A percentile compares a stretch with the other conserved stretches of the same genome.
phyloP scores from a whole-genome alignment of 2,113 vertebrate species.

The Patagioenas fasciata region DNA sequence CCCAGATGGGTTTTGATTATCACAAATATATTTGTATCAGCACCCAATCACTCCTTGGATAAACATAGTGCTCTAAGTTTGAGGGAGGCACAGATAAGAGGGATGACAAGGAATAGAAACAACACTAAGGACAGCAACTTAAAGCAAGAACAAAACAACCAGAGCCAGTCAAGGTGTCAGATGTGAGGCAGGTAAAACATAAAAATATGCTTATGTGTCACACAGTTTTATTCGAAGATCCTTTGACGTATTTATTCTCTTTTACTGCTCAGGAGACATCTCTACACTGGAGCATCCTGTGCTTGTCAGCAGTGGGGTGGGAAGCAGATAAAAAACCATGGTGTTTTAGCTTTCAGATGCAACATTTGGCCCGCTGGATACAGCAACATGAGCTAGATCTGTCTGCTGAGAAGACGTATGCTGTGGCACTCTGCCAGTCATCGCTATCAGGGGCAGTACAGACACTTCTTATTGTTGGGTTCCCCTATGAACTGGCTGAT shows the following conservation, averaged over 20 bases:
- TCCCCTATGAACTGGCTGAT: background rate
- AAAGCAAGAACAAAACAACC: background rate
- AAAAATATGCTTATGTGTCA: background rate
- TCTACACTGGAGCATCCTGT: background rate
- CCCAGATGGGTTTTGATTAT: background rate
- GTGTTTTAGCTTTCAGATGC: background rate
- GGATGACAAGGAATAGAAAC: background rate
- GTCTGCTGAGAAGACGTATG: background rate
- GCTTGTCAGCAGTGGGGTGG: background rate
- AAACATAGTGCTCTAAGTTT: background rate
- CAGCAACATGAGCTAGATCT: background rate
- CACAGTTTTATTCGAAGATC: background rate
- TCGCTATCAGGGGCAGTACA: background rate
- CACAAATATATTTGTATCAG: background rate
- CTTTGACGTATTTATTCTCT: background rate
- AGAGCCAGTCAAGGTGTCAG: background rate
- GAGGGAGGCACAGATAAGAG: background rate
- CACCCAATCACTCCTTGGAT: background rate
- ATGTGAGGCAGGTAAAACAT: background rate
- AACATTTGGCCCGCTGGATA: background rate
- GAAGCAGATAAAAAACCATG: background rate
- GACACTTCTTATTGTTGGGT: fast-evolving
- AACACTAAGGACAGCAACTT: background rate
- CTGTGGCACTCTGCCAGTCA: background rate
- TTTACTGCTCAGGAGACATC: background rate